Base-by-base conservation (phyloP, 2,888 invertebrate genomes). In the Limenitis camilla region DNA sequence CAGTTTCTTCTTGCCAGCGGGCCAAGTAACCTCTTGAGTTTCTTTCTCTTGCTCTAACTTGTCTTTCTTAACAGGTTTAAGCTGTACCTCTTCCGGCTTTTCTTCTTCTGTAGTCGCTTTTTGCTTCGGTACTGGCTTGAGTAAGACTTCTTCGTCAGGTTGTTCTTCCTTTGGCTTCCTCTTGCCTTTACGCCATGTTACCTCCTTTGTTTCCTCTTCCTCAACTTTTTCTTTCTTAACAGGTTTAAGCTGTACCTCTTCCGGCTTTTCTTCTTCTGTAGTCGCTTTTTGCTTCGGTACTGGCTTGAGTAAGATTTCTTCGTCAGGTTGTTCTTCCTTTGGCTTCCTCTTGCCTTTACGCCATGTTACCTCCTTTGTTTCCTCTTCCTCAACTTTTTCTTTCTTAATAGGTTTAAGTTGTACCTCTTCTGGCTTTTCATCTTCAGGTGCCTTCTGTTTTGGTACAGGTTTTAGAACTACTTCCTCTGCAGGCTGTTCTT, bases 371-470 rank as follows among this genome's bases (percentile, higher is more conserved):
- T 80, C 76, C 43, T 78, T 61, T 6, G 73, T 68, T 44, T 51
- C 49, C 70, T 71, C 33, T 61, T 60, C 50, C 72, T 56, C 19
- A 63, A 61, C 60, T 64, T 45, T 53, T 78, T 66, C 69, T 80
- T 87, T 85, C 84, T 76, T 61, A 65, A 65, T 55, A 51, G 66
- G 61, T 71, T 73, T 33, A 46, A 90, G 71, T 38, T 89, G 77
- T 1, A 90, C 81, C 7, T 88, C 89, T 53, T 91, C 90, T 30
- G 89, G 69, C 19, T 89, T 88, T 74, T 91, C 90, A 58, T 91
- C 89, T 36, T 86, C 76, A 19, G n/a, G n/a, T n/a, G 78, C 73
- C 55, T 78, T 77, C 19, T 69, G 59, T 61, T 74, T 72, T 61
- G 80, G 80, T 74, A 28, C 88, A 59, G 40, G 78, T n/a, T n/a